Base-by-base conservation (phyloP, 2,797 vertebrate genomes). In the Pteronotus mesoamericanus region DNA sequence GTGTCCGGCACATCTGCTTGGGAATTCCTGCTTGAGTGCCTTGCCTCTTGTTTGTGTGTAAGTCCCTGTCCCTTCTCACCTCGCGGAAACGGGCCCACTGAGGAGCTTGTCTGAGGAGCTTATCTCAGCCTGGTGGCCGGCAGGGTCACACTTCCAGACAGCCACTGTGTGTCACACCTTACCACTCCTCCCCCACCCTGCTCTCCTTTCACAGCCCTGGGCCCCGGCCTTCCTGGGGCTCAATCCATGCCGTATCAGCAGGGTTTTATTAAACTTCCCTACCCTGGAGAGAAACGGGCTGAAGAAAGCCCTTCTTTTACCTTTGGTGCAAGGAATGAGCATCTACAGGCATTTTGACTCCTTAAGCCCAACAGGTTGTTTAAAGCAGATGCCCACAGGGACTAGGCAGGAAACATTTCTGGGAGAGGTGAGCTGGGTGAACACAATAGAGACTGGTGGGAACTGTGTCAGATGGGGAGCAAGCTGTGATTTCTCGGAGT, bases 51-150 rank as follows among this genome's bases (percentile, higher is more conserved):
- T 96, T 92, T 96, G 94, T n/a, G n/a, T n/a, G n/a, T n/a, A n/a
- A n/a, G n/a, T 94, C 96, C 96, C 91, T 97, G 95, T 88, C 92
- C 85, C 96, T 93, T 93, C 94, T 97, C 95, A 92, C 95, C 97
- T 97, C 89, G 48, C 71, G 80, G 94, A 92, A 97, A 93, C 97
- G 97, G 92, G 95, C 95, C 87, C 0, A 14, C 92, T 34, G 86
- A 96, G 95, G 86, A 97, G 87, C 97, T 98, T 96, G 97, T 97
- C 97, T 96, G 86, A 96, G 95, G 86, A 97, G 87, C 97, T 98
- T 96, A 97, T 97, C 97, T 96, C 97, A 78, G 96, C 97, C 91
- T 79, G 86, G 79, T 1, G 92, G 87, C 85, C 86, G 96, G 79
- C 94, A 83, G 95, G 94, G 89, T 97, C 96, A 92, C 88, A 80